phyloP scores from a whole-genome alignment of 1,140 invertebrate species.

The Lordiphosa mommai region DNA sequence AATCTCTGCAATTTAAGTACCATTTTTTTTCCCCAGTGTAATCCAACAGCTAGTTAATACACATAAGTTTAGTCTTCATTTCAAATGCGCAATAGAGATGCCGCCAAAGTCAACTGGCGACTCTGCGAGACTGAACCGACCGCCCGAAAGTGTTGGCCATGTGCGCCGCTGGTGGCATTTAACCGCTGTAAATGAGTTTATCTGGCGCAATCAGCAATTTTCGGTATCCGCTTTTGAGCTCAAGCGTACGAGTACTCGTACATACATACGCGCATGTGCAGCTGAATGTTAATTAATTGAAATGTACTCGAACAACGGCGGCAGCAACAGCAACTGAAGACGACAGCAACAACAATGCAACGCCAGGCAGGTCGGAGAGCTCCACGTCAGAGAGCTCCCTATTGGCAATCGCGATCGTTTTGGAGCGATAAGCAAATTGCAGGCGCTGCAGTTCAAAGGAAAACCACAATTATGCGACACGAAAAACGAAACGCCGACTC shows the following conservation, averaged over 20 bases:
- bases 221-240: conserved; percentile 74
- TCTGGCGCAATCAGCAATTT: conserved; percentile 78
- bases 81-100: conserved; percentile 60
- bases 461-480: conserved; percentile 75
- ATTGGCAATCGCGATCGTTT: conserved; percentile 62
- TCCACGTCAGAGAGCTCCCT: conserved; percentile 28
- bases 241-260: background rate
- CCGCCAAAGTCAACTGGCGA: conserved; percentile 19
- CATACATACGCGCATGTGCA: conserved; percentile 60
- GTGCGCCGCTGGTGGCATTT: conserved; percentile 76
- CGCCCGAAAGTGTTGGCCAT: conserved; percentile 70
- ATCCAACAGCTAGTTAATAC: background rate
- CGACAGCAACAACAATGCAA: conserved; percentile 35
- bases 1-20: too few species aligned
- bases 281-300: conserved; percentile 78
- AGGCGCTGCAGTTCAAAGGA: conserved; percentile 76
- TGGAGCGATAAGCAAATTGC: conserved; percentile 77
- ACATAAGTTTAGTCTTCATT: conserved; percentile 13
- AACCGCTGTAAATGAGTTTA: conserved; percentile 79
- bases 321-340: conserved; percentile 32
- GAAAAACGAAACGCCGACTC: conserved; percentile 2
- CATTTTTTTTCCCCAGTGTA: conserved; percentile 11
- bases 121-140: conserved; percentile 20
- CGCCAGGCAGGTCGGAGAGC: conserved; percentile 13
- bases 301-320: conserved; percentile 65